A percentile compares a stretch with the other conserved stretches of the same genome.
Conservation (phyloP, 2,888 invertebrate genomes). For the Rhopalosiphum nymphaeae region DNA sequence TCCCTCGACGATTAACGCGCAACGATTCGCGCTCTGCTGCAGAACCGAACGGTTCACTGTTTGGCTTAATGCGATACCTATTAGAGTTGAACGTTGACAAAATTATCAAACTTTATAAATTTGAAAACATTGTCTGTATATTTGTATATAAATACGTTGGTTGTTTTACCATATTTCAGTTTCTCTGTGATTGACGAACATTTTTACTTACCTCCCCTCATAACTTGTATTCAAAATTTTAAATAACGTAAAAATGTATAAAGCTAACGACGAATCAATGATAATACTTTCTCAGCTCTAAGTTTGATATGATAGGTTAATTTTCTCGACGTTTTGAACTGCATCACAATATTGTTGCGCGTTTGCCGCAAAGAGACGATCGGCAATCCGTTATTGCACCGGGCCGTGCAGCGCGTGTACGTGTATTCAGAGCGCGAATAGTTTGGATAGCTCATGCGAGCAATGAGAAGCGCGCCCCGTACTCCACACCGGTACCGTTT, state of each 20-base stretch:
- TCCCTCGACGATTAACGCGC: background rate
- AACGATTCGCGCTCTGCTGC: background rate
- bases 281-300: background rate
- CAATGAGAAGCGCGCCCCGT: background rate
- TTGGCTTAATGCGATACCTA: background rate
- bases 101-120: background rate
- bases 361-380: background rate
- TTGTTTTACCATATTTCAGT: background rate
- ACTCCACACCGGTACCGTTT: background rate
- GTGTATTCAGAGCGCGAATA: constrained; percentile 64
- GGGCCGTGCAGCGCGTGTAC: background rate
- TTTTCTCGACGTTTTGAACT: background rate
- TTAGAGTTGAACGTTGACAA: background rate
- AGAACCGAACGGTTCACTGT: background rate
- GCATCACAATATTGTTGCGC: background rate
- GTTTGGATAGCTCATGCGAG: constrained; percentile 53
- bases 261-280: background rate
- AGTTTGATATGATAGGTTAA: background rate
- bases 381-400: constrained; percentile 49
- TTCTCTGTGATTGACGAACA: background rate
- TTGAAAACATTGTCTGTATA: background rate
- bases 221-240: background rate
- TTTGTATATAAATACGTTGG: background rate
- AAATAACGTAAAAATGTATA: background rate
- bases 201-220: background rate